Evolutionary conservation across 2,888 invertebrate genomes (phyloP), one percentile per base, ranked within the genome.

Genomic region (Aspidiotus destructor): DNA sequence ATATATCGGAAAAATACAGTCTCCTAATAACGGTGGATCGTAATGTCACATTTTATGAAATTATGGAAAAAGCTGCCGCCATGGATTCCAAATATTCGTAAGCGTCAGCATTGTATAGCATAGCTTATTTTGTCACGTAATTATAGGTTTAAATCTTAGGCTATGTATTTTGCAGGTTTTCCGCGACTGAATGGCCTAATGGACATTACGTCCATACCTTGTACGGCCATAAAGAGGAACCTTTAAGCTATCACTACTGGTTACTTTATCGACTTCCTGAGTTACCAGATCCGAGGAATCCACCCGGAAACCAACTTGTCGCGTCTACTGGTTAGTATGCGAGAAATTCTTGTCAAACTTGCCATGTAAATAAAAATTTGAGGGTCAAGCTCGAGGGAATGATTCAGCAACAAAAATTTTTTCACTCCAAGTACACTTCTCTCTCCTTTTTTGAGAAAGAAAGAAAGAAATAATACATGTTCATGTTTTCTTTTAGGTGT

Each of bases 201-300:
- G 92, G 92, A 0, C 92, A 92, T 77, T 92, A 92, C 77, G 89
- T 92, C 40, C 92, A 92, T 78, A 92, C 92, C 0, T 80, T 92
- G 72, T 88, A 86, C 0, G 88, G 87, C 0, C 86, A 85, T 75
- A 86, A 86, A 76, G 89, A 89, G 75, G 87, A 88, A 75, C 88
- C 88, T 0, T 85, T 87, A 83, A 80, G 89, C 61, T 92, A 92
- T 77, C 88, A 91, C 76, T 92, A 92, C 79, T 92, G 92, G 92
- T 79, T 92, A 73, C 81, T 92, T 73, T 92, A 92, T 79, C 85
- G 89, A 74, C 81, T 92, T 75, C 86, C 88, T 0, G 86, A 87
- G 76, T 81, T 86, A 69, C 92, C 92, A 0, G 89, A 91, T 78
- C 86, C 90, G 0, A 80, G 83, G 74, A 85, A 85, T 75, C 88